A percentile compares a stretch with the other conserved stretches of the same genome.
Evolutionary conservation across 2,113 vertebrate species (phyloP).

Genomic region (Hemibagrus wyckioides): DNA sequence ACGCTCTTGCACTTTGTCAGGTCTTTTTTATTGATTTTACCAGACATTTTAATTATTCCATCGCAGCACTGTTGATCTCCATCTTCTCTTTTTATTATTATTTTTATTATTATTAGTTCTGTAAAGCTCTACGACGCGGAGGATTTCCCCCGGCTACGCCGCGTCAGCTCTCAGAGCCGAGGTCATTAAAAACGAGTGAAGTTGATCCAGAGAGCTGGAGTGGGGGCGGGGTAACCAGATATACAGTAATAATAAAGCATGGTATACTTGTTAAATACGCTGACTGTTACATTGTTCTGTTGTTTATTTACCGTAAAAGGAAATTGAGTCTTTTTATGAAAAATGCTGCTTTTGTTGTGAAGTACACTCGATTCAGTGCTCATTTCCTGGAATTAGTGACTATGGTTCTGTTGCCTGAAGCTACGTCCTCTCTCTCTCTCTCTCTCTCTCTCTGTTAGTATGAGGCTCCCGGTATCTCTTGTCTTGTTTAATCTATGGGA

Average conservation of each 20-base stretch:
- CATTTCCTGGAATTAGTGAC: neutral
- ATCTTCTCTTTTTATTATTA: neutral
- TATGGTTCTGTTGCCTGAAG: neutral
- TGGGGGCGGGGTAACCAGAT: slow-evolving; percentile 23
- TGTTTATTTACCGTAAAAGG: neutral
- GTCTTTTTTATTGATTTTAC: neutral
- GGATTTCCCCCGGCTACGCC: neutral
- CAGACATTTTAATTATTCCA: neutral
- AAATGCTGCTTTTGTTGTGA: neutral
- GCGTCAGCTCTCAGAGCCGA: slow-evolving; percentile 42
- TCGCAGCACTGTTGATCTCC: neutral
- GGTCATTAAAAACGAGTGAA: slow-evolving; percentile 57
- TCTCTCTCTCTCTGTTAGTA: neutral
- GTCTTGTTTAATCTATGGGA: slow-evolving; percentile 53
- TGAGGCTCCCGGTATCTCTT: slow-evolving; percentile 4
- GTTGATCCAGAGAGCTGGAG: slow-evolving; percentile 39
- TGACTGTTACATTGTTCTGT: neutral
- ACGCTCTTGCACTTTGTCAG: neutral
- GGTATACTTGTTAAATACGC: neutral
- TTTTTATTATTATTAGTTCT: neutral
- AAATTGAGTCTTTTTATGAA: neutral
- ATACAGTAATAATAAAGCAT: neutral
- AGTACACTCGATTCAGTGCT: too few species aligned
- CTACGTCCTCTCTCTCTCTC: neutral
- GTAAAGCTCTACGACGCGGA: neutral